Evolutionary conservation across 1,140 invertebrate genomes (phyloP), one percentile per base, ranked within the genome.

Genomic region (Drosophila seguyi): DNA sequence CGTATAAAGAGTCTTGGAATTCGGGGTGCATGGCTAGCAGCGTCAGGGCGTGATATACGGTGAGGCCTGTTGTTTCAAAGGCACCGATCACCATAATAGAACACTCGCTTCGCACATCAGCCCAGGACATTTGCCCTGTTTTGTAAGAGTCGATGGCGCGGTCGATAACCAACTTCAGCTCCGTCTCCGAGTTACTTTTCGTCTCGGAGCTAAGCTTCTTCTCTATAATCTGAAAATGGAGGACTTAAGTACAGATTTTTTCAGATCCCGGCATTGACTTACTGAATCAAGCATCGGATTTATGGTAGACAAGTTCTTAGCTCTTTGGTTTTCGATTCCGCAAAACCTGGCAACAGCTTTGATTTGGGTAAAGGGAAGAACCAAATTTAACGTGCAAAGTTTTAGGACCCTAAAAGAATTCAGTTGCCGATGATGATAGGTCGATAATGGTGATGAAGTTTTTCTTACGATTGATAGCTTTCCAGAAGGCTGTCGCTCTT

Each of bases 1-100:
- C 92, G 44, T 94, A 94, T 3, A 94, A 90, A 81, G 93, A 94
- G 8, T 94, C 84, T 93, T 96, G 94, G 65, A 65, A 80, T 18
- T 90, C 52, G 0, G 91, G 85, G 29, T 73, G 74, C 81, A 92
- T 92, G 34, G 91, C 87, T 8, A 92, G 48, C 22, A 84, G 14
- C 11, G 56, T 67, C 4, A 91, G 34, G 3, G 74, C 45, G 34
- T 83, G 75, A 1, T n/a, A 44, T 0, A 87, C 56, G 0, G 80
- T 66, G 7, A 71, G 56, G 1, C 76, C 82, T 4, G 84, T 82
- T 29, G 91, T 92, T 27, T 91, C 90, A 16, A 90, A 91, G 11
- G 75, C 65, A 14, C 56, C 90, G 22, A 69, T 29, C 0, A 92
- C 77, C 7, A 79, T 79, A 7, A 57, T 56, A 45, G 47, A 45